Base-by-base conservation (phyloP, 2,113 vertebrate genomes). In the Phalacrocorax aristotelis region DNA sequence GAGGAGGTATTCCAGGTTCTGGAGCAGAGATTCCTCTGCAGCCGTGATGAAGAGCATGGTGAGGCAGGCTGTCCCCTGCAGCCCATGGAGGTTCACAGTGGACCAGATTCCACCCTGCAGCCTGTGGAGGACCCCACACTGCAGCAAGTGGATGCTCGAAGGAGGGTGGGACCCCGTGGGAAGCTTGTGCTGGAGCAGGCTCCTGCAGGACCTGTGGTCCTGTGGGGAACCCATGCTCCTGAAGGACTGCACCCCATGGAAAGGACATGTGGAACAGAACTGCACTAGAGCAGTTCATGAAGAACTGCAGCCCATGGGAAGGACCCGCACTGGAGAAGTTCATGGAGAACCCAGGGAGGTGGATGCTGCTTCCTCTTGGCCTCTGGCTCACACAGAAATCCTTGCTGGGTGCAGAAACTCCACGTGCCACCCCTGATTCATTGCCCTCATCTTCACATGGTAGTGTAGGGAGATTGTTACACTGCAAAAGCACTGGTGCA, bases 111-210 rank as follows among this genome's bases (percentile, higher is more conserved):
- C 30, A 34, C 14, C 38, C 52, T 55, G 19, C 19, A 77, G 36
- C 29, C 40, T 1, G 0, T 11, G 66, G 22, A 51, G 18, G 46
- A 42, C 44, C 15, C n/a, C 36, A 34, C 6, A 1, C 34, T 3
- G 2, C 42, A 38, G 42, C 42, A 40, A 44, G 65, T 15, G 34
- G 32, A 34, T n/a, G 17, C 14, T 42, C 7, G 7, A 57, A 46
- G 32, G 78, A n/a, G 22, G 21, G 10, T 40, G 54, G 60, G 54
- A 54, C 34, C 65, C n/a, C 7, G 1, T 26, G 42, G 79, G 15
- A 5, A 69, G 13, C 44, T 27, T 2, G 1, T 1, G 3, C 32
- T 30, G 32, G 48, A 36, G 38, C 46, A 62, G 70, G 30, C 25
- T 52, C 25, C 36, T 65, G 77, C 36, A 79, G 48, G 60, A 54